These are phyloP conservation scores for Cirrhinus mrigala DNA, from an alignment of 2,797 vertebrate species.

Conservation along the genomic window DNA sequence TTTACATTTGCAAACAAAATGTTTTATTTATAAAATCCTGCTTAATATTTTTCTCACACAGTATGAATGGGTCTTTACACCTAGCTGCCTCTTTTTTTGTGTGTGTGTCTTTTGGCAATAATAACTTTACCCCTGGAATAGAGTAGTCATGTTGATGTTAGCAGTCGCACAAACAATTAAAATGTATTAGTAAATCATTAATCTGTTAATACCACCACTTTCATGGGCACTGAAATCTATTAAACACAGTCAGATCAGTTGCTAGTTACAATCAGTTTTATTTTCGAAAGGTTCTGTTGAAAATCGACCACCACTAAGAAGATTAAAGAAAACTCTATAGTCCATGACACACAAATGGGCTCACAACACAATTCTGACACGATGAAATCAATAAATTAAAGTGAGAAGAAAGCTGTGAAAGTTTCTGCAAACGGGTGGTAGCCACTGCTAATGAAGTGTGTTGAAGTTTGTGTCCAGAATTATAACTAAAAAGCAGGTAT, in stretches of 20 bases:
- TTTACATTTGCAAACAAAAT: neutral
- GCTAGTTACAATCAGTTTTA: neutral
- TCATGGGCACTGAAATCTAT: neutral
- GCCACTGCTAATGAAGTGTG: slow-evolving; percentile 3
- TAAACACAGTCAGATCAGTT: slow-evolving; percentile 41
- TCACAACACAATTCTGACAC: slow-evolving; percentile 6
- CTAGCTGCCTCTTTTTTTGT: neutral
- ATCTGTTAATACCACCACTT: neutral
- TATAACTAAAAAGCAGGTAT: slow-evolving; percentile 38
- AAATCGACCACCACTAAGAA: slow-evolving; percentile 8
- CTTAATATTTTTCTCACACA: neutral
- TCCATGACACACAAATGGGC: neutral
- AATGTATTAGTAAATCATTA: neutral
- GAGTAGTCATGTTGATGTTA: too few relatives aligned
- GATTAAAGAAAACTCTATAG: neutral
- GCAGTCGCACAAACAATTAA: neutral
- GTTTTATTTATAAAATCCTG: neutral
- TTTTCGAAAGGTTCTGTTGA: neutral
- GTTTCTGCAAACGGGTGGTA: slow-evolving; percentile 1
- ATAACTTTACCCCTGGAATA: neutral
- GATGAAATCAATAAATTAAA: slow-evolving; percentile 63
- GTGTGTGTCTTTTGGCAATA: neutral
- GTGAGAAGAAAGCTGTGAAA: slow-evolving; percentile 8
- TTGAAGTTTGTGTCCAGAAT: slow-evolving; percentile 4
- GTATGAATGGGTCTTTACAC: neutral